Conservation (phyloP, 2,113 vertebrate genomes). For the Petroica traversi region DNA sequence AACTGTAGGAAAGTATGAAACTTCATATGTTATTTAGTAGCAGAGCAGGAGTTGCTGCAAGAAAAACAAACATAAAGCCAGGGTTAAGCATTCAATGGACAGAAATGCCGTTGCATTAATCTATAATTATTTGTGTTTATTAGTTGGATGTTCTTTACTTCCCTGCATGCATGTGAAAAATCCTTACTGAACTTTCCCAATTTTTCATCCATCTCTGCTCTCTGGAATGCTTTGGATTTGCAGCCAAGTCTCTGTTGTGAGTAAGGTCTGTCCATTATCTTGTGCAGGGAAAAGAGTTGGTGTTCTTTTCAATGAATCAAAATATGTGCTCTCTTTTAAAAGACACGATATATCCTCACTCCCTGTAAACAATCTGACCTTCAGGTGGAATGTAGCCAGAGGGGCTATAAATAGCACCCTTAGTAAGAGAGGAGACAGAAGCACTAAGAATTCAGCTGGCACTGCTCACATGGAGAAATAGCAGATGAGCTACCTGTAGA, state of each 20-base stretch:
- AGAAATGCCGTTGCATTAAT: background rate
- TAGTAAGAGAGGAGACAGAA: constrained; percentile 20
- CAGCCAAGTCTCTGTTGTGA: background rate
- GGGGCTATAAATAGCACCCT: constrained; percentile 70
- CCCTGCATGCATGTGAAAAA: background rate
- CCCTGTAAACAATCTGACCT: constrained; percentile 71
- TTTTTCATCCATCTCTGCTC: background rate
- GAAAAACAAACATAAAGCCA: background rate
- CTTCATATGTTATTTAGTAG: background rate
- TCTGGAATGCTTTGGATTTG: background rate
- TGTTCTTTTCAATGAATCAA: constrained; percentile 35
- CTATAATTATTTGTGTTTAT: background rate
- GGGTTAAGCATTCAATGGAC: background rate
- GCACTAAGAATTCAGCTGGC: background rate
- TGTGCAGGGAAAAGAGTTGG: constrained; percentile 23
- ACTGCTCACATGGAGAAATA: background rate
- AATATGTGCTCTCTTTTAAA: constrained; percentile 68
- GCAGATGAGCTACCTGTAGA: constrained; percentile 6
- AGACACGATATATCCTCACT: constrained; percentile 66
- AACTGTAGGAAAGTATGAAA: background rate
- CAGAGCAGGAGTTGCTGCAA: background rate
- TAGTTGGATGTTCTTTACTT: background rate
- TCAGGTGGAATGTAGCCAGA: constrained; percentile 68
- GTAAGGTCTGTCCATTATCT: background rate
- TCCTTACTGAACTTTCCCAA: background rate